Evolutionary conservation across 2,797 vertebrate genomes (phyloP).

Genomic region (Spinibarbus caldwelli): DNA sequence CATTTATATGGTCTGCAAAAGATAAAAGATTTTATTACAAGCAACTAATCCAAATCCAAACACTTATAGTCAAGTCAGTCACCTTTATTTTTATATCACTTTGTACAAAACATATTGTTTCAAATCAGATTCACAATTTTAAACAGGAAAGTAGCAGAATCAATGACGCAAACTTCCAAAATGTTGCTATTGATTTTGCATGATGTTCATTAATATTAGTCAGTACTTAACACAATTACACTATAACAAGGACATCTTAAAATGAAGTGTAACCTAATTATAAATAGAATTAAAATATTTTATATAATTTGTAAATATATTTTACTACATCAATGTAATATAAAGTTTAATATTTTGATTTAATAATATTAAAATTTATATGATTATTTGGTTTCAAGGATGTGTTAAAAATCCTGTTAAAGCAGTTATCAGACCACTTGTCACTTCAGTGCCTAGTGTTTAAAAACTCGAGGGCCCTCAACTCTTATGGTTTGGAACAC

Average conservation of each 20-base stretch:
- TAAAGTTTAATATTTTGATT: not conserved
- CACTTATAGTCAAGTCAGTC: not conserved
- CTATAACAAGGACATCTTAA: not conserved
- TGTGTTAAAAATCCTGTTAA: constrained; percentile 27
- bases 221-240: not conserved
- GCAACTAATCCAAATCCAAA: not conserved
- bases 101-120: no score
- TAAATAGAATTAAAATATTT: not conserved
- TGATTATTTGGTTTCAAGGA: constrained; percentile 7
- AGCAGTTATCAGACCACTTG: constrained; percentile 43
- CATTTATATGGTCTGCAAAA: no score
- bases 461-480: constrained; percentile 41
- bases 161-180: not conserved
- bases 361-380: not conserved
- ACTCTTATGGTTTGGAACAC: constrained; percentile 30
- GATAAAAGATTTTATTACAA: not conserved
- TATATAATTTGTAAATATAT: not conserved
- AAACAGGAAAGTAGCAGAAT: not conserved
- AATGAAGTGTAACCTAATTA: not conserved
- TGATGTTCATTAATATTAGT: no score
- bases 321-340: not conserved
- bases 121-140: not conserved
- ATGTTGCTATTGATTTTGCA: no score
- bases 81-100: not conserved
- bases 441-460: constrained; percentile 36